Percentiles rank a stretch among this genome's conserved stretches.
phyloP scores from a whole-genome alignment of 1,140 invertebrate genomes.

The Pseudobourletiella spinata region DNA sequence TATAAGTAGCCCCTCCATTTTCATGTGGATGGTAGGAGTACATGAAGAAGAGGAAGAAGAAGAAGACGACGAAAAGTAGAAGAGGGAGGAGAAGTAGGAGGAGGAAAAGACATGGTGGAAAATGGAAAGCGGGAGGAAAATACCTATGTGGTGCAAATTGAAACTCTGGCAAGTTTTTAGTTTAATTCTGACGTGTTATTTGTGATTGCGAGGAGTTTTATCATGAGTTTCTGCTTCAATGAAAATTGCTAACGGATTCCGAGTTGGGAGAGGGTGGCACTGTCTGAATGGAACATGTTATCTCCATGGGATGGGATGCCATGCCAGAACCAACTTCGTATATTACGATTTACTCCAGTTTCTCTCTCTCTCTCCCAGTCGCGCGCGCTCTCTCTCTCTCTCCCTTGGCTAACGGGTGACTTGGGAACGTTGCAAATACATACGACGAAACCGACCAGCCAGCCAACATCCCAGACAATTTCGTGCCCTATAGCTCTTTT shows the following conservation, averaged over 20 bases:
- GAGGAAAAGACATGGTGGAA: no score
- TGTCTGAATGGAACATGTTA: slow-evolving; percentile 34
- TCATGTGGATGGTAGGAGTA: no score
- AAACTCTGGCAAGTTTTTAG: slow-evolving; percentile 35
- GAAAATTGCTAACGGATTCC: slow-evolving; percentile 37
- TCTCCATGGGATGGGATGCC: slow-evolving; percentile 23
- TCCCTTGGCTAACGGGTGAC: no score
- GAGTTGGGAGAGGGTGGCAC: slow-evolving; percentile 17
- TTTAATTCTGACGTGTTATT: slow-evolving; percentile 36
- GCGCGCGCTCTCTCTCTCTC: no score
- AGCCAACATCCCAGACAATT: background rate
- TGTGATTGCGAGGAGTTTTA: slow-evolving; percentile 36
- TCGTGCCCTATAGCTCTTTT: slow-evolving; percentile 2
- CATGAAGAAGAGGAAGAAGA: no score
- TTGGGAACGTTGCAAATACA: no score
- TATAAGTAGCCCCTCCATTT: no score
- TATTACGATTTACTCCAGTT: slow-evolving; percentile 16
- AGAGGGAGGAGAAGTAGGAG: no score
- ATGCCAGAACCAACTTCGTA: slow-evolving; percentile 25
- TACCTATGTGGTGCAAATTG: slow-evolving; percentile 26
- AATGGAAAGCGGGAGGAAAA: slow-evolving; percentile 5
- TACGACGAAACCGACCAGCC: background rate
- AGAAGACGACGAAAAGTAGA: no score
- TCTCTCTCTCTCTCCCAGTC: background rate
- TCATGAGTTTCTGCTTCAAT: slow-evolving; percentile 37